Evolutionary conservation across 2,113 vertebrate species (phyloP).

Genomic region (Montifringilla adamsi): DNA sequence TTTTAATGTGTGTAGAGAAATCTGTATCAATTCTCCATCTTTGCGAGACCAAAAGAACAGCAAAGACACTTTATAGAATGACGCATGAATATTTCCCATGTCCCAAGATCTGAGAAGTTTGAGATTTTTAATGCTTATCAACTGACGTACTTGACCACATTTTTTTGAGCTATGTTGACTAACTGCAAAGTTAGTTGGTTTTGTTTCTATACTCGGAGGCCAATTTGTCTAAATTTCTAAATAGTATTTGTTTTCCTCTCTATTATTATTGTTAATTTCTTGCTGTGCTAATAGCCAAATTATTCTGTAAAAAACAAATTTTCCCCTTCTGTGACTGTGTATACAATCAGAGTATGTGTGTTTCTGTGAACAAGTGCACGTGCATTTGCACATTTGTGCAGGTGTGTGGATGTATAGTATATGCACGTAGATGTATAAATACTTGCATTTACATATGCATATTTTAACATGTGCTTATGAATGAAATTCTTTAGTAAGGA

Average conservation of each 20-base stretch:
- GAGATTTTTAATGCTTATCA: neutral
- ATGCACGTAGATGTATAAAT: neutral
- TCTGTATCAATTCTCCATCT: neutral
- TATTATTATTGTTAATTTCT: neutral
- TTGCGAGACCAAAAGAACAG: neutral
- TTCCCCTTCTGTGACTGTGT: neutral
- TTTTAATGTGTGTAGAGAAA: neutral
- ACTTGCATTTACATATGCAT: neutral
- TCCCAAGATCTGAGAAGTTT: neutral
- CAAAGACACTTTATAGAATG: neutral
- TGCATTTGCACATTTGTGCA: neutral
- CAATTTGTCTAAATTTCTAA: neutral
- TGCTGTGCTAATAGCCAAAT: neutral
- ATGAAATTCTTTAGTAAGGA: neutral
- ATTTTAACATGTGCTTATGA: neutral
- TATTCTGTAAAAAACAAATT: rapidly evolving
- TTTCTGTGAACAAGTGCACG: rapidly evolving
- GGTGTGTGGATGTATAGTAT: neutral
- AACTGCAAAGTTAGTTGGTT: neutral
- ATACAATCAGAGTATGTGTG: rapidly evolving
- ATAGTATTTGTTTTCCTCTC: neutral
- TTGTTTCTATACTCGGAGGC: neutral
- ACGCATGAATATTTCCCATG: neutral
- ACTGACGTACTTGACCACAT: neutral
- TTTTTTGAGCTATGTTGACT: neutral